Percentiles rank a stretch among this genome's conserved stretches.
These are phyloP conservation scores for Plecturocebus donacophilus DNA, from an alignment of 2,113 vertebrate species.

Conservation along the genomic window DNA sequence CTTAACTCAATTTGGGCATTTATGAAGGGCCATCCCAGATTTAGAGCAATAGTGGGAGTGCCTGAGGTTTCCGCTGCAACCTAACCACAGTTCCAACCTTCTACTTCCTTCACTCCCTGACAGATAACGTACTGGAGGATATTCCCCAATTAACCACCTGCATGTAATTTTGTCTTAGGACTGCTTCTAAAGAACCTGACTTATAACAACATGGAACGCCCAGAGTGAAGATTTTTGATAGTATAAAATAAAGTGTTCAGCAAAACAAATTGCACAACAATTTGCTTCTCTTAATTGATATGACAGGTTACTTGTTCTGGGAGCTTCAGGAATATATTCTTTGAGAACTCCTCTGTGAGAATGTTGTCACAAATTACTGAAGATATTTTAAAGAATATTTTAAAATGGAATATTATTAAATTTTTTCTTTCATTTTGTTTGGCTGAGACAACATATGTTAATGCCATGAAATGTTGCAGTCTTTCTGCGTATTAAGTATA, in stretches of 20 bases:
- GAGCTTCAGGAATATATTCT: background rate
- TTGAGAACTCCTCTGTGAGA: background rate
- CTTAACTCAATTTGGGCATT: background rate
- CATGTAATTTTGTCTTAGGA: background rate
- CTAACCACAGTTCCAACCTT: background rate
- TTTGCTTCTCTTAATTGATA: background rate
- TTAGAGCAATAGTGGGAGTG: background rate
- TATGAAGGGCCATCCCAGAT: background rate
- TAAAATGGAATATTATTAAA: conserved; percentile 76
- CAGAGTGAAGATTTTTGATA: background rate
- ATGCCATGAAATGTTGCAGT: conserved; percentile 76
- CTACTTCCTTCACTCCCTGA: background rate
- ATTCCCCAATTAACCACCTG: background rate
- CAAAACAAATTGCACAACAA: background rate
- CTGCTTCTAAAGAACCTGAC: background rate
- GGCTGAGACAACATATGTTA: conserved; percentile 79
- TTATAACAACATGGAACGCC: background rate
- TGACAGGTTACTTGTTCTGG: background rate
- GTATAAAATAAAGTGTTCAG: background rate
- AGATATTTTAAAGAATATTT: conserved; percentile 64
- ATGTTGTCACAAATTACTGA: conserved; percentile 34
- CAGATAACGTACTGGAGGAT: background rate
- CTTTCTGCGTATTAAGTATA: conserved; percentile 82
- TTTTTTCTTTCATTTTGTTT: conserved; percentile 83
- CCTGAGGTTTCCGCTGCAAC: no score